Evolutionary conservation across 2,888 invertebrate genomes (phyloP).

Genomic region (Spodoptera picta): DNA sequence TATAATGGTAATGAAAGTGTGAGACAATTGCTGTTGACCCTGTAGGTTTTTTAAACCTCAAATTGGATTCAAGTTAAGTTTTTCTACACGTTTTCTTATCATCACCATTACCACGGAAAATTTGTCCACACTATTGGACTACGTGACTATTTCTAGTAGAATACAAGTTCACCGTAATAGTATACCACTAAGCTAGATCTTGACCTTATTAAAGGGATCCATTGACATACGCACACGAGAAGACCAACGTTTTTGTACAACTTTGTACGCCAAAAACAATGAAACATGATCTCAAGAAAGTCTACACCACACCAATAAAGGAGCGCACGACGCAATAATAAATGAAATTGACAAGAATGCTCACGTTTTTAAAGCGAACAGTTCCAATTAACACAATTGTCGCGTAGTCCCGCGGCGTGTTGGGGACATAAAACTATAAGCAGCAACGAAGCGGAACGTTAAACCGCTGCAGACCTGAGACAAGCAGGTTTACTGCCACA

Average conservation of each 20-base stretch:
- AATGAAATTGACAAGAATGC: slow-evolving; percentile 30
- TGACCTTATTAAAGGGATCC: no score
- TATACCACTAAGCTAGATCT: no score
- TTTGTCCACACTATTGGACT: no score
- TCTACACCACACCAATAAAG: slow-evolving; percentile 10
- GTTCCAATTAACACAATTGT: slow-evolving; percentile 56
- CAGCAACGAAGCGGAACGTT: slow-evolving; percentile 55
- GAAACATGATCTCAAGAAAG: background rate
- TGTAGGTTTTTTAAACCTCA: no score
- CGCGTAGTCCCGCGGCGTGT: slow-evolving; percentile 45
- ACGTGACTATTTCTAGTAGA: no score
- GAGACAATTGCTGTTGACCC: no score
- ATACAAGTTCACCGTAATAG: no score
- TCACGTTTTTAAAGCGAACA: slow-evolving; percentile 28
- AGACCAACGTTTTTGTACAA: background rate
- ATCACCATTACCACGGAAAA: no score
- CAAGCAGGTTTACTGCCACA: slow-evolving; percentile 62
- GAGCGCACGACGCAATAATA: slow-evolving; percentile 9
- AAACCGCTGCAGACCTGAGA: slow-evolving; percentile 63
- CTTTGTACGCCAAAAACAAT: background rate
- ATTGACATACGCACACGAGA: no score
- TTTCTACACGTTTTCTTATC: no score
- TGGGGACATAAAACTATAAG: slow-evolving; percentile 62
- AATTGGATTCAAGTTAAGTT: no score
- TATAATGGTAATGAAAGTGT: no score